Conservation (phyloP, 2,888 invertebrate species). For the Pasiphila rectangulata region DNA sequence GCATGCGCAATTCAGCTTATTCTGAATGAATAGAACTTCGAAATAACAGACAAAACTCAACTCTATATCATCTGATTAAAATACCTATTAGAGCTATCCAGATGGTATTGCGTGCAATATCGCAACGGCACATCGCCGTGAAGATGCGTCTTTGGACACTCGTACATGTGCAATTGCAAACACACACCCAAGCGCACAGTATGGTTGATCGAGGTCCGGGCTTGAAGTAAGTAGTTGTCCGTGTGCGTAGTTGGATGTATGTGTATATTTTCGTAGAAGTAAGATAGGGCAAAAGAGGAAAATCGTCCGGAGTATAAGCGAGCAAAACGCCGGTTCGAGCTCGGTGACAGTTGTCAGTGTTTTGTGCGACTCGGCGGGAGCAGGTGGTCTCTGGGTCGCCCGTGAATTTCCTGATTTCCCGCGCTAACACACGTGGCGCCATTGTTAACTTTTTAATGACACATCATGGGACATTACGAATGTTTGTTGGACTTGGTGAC, state of each 20-base stretch:
- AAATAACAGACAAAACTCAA: constrained; percentile 41
- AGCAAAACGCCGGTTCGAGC: constrained; percentile 60
- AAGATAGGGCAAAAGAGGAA: constrained; percentile 73
- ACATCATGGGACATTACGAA: constrained; percentile 37
- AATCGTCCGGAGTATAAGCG: constrained; percentile 65
- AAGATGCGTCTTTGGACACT: constrained; percentile 57
- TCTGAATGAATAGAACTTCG: constrained; percentile 51
- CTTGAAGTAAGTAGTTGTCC: constrained; percentile 53
- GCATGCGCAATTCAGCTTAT: constrained; percentile 67
- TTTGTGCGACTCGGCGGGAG: constrained; percentile 59
- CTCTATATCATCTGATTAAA: constrained; percentile 46
- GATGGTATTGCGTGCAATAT: constrained; percentile 59
- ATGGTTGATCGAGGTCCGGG: constrained; percentile 34
- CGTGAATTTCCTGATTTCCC: constrained; percentile 65
- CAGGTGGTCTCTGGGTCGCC: constrained; percentile 65
- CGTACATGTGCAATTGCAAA: constrained; percentile 45
- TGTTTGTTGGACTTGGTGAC: constrained; percentile 35
- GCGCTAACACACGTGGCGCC: constrained; percentile 62
- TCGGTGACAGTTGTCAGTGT: constrained; percentile 70
- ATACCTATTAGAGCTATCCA: constrained; percentile 39
- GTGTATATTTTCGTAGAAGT: constrained; percentile 68
- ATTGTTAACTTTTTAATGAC: constrained; percentile 45
- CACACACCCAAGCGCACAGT: constrained; percentile 38
- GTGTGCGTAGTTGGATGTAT: constrained; percentile 62
- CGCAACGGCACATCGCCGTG: constrained; percentile 48